Base-by-base conservation (phyloP, 2,113 vertebrate species). In the Pedionomus torquatus region DNA sequence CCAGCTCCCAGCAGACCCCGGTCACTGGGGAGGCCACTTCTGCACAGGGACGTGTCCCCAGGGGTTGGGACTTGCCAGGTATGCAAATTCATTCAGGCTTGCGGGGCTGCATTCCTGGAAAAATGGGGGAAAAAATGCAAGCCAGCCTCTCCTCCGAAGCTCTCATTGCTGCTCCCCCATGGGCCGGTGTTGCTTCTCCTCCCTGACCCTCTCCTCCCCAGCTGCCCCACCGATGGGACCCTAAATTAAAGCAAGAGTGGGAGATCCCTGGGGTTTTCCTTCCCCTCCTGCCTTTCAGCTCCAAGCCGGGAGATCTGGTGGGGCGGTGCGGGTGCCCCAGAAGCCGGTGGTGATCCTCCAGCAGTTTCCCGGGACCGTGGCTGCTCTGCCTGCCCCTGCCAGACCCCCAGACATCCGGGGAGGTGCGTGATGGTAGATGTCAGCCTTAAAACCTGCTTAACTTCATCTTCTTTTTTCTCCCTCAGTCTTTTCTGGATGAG, bases 261-360 rank as follows among this genome's bases (percentile, higher is more conserved):
- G 33, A 70, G 4, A 17, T 49, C 11, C 43, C 23, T 4, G 23
- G 24, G 6, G 1, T 77, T 65, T 81, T 37, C 41, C 49, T 43
- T 60, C 28, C 57, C 24, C 66, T 89, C 9, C 37, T 87, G 26
- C 61, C 51, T 90, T 66, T 6, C 92, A 91, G 96, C 31, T 65
- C n/a, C n/a, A 0, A 16, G 5, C 31, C 1, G 1, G 5, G 63
- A 17, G 4, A 15, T 13, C 19, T 17, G 31, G 1, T 0, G 51
- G 51, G 19, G 46, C 70, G 2, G 2, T 31, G 5, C 39, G 93
- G 11, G 64, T 87, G 93, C 48, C 95, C 26, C 96, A 77, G 61
- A 97, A 96, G 85, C 98, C 98, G 8, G 52, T 96, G 90, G 70
- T 96, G 35, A 88, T 98, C 81, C 91, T 97, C 3, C 98, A 98